A percentile compares a stretch with the other conserved stretches of the same genome.
These are phyloP conservation scores for Sitta carolinensis DNA, from an alignment of 2,797 vertebrate genomes.

Conservation along the genomic window DNA sequence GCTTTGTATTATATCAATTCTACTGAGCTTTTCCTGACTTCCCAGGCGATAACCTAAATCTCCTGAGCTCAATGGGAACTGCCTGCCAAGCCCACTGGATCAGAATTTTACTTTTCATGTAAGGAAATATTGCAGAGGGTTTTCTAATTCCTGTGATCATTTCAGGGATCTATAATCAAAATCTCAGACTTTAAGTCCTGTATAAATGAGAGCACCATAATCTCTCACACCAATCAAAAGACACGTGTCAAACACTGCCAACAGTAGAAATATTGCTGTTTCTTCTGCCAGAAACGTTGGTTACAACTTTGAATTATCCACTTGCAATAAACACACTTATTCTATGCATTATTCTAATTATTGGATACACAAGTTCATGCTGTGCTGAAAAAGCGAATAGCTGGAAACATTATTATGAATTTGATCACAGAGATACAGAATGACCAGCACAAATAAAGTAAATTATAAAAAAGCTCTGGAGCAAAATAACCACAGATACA, in stretches of 20 bases:
- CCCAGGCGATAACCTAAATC: background rate
- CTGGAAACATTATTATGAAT: background rate
- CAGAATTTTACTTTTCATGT: background rate
- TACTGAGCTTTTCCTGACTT: background rate
- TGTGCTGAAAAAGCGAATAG: background rate
- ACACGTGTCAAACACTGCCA: background rate
- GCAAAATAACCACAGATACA: background rate
- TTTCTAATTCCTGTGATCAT: background rate
- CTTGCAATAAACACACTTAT: background rate
- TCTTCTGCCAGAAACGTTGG: background rate
- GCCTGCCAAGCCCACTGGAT: background rate
- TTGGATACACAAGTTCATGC: background rate
- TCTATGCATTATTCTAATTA: background rate
- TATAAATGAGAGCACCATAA: background rate
- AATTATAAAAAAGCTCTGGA: background rate
- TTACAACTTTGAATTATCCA: background rate
- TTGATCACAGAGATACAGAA: background rate
- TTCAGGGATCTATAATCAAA: background rate
- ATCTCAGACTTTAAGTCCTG: background rate
- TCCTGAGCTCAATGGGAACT: background rate
- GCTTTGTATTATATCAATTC: background rate
- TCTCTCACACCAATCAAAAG: background rate
- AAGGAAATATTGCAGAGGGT: background rate
- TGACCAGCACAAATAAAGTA: background rate
- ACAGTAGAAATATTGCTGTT: background rate